A percentile compares a stretch with the other conserved stretches of the same genome.
Evolutionary conservation across 2,113 vertebrate species (phyloP).

Genomic region (Spermophilus dauricus): DNA sequence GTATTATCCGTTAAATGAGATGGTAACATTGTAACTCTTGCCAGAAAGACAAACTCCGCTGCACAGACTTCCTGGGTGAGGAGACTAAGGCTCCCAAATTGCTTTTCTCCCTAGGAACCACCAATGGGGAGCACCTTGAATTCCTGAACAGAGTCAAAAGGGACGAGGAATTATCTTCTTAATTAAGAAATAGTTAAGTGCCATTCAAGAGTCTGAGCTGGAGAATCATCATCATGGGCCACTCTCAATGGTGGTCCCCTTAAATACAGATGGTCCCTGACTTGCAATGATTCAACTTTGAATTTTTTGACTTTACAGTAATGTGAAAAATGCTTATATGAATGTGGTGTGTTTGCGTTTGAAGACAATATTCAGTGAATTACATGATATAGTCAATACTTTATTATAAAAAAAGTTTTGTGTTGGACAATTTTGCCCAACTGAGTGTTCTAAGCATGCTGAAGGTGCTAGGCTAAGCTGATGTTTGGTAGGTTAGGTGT

Average conservation of each 20-base stretch:
- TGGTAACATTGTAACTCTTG: constrained; percentile 46
- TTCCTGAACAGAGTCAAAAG: constrained; percentile 18
- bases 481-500: background rate
- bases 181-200: background rate
- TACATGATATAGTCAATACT: background rate
- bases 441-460: background rate
- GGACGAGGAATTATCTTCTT: background rate
- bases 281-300: background rate
- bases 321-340: background rate
- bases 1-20: constrained; percentile 74
- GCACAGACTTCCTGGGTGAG: background rate
- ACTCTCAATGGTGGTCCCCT: background rate
- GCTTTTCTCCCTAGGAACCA: background rate
- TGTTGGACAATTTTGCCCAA: background rate
- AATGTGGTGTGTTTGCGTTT: background rate
- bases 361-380: background rate
- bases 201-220: background rate
- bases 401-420: background rate
- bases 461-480: background rate
- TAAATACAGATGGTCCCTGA: background rate
- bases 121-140: background rate
- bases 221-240: background rate
- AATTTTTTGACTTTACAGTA: background rate
- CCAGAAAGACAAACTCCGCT: constrained; percentile 8
- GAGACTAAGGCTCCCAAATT: background rate